Base-by-base conservation (phyloP, 2,888 invertebrate species). In the Icerya purchasi region DNA sequence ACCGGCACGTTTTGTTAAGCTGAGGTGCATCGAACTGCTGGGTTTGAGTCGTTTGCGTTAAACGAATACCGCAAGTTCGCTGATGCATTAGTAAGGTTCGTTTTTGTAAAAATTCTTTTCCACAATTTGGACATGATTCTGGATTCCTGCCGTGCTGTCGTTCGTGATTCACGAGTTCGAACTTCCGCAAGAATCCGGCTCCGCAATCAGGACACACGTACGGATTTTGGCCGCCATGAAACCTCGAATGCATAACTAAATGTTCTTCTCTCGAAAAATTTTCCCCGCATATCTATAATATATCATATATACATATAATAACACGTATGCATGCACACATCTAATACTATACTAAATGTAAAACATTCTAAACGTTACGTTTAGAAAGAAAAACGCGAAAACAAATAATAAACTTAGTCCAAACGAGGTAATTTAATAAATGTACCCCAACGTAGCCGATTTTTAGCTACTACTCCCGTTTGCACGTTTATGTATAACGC, bases 151-250 rank as follows among this genome's bases (percentile, higher is more conserved):
- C 87, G 71, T 87, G 87, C 63, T 85, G 77, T 5, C 86, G 77
- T 14, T 84, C 85, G 72, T 87, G 87, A 72, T 86, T 86, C 54
- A 87, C 86, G 65, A 87, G 75, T 71, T 87, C 86, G 74, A 87
- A 87, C 76, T 87, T 87, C 63, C 87, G 77, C 61, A 86, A 83
- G 74, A 87, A 87, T 61, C 86, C 84, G 58, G 82, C 83, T 22
- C 86, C 86, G 69, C 96, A 96, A 69, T 89, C 89, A 58, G 83
- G 81, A 72, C 96, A 96, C 66, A 85, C 85, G 74, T 93, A 96
- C 14, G 96, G 94, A 68, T 91, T 88, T 68, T 93, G 81, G 5
- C 94, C 94, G n/a, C 91, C 92, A 73, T 93, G 92, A 73, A 91
- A 91, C 62, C 68, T 67, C 64, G 74, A 75, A 70, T 75, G 74